Base-by-base conservation (phyloP, 2,888 invertebrate species). In the Chloromyia formosa region DNA sequence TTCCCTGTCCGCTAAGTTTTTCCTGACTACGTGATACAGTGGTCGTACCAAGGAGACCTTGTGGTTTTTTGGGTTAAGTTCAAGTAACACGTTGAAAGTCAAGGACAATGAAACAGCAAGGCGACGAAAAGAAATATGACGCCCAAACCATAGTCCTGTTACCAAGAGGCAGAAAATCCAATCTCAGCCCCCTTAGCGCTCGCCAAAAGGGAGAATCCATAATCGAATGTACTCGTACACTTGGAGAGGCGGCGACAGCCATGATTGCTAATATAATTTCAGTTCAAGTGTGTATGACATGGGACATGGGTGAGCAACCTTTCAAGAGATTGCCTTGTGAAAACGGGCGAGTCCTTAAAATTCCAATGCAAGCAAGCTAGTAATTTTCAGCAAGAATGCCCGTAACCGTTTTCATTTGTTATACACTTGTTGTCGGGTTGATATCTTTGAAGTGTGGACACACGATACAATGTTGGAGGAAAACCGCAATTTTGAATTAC, bases 51-150 rank as follows among this genome's bases (percentile, higher is more conserved):
- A 49, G 16, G 49, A 49, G 49, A 49, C 18, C 3, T 61, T 61
- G 23, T 18, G n/a, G 35, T 18, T 61, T 61, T 58, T 35, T 3
- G 23, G 61, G 61, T 61, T 61, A 61, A 27, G 61, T 61, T 61
- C 61, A 35, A 14, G 61, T 61, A 27, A 27, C 10, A 18, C 20
- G 56, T 14, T 61, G 61, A 27, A 61, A 61, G 23, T 61, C 61
- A 61, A 61, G 61, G 61, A 23, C 61, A 58, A 12, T 58, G 35
- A 58, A 18, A 18, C 22, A 7, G 61, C 12, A 18, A 61, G 35
- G 22, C 20, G 18, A 20, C 18, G 56, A 16, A 56, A 56, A 56
- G 5, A 20, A 20, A 56, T 56, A 27, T n/a, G n/a, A n/a, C n/a
- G n/a, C 18, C 35, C 14, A 27, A 23, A 27, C 27, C 7, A 35